Percentiles rank a stretch among this genome's conserved stretches.
Evolutionary conservation across 2,888 invertebrate genomes (phyloP).

Genomic region (Ichneumoninae sp.): DNA sequence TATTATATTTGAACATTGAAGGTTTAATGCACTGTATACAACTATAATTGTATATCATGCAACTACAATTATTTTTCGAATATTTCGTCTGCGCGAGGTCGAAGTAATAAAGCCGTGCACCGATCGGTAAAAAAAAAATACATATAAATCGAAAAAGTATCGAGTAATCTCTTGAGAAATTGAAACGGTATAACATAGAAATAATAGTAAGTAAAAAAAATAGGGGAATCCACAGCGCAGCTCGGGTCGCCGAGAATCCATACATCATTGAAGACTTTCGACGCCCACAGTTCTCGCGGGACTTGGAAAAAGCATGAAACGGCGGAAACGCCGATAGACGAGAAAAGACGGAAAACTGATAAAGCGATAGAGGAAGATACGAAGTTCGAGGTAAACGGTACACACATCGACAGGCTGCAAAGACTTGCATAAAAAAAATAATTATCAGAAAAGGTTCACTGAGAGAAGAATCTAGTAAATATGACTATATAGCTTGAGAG

Average conservation of each 20-base stretch:
- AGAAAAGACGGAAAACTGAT: constrained; percentile 2
- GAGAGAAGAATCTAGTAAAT: too few species aligned
- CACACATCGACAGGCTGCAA: background rate
- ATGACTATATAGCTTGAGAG: too few species aligned
- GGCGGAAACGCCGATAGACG: background rate
- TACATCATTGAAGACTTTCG: constrained; percentile 15
- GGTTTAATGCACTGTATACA: too few species aligned
- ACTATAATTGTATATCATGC: background rate
- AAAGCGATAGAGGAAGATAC: background rate
- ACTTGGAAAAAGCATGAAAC: constrained; percentile 10
- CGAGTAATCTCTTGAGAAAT: background rate
- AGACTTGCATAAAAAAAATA: background rate
- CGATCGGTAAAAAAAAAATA: background rate
- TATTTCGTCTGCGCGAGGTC: background rate
- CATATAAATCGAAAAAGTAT: background rate
- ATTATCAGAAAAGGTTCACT: background rate
- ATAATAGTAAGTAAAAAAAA: background rate
- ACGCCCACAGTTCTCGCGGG: background rate
- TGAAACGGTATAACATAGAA: background rate
- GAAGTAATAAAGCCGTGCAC: background rate
- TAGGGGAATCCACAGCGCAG: background rate
- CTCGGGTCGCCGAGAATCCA: background rate
- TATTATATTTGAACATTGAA: too few species aligned
- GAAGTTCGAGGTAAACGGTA: background rate
- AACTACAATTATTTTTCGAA: background rate